Evolutionary conservation across 2,888 invertebrate species (phyloP).

Genomic region (Drosophila putrida): DNA sequence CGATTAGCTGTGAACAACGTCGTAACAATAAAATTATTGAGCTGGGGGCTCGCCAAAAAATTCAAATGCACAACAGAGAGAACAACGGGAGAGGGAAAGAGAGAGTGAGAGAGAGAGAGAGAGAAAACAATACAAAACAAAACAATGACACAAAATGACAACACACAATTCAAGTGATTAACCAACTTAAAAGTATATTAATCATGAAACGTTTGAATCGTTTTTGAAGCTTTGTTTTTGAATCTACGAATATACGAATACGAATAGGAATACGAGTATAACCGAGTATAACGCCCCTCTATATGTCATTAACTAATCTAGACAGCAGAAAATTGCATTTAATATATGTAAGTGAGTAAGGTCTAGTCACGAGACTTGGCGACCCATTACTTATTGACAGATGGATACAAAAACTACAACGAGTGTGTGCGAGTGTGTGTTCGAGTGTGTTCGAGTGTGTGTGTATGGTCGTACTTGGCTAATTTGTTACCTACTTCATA

Average conservation of each 20-base stretch:
- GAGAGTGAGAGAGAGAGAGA: too few species aligned
- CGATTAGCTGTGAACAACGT: neutral
- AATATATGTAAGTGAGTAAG: neutral
- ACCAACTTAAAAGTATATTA: neutral
- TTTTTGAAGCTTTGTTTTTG: neutral
- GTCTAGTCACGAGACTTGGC: conserved; percentile 1
- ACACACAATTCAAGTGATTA: neutral
- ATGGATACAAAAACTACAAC: neutral
- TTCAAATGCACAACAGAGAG: neutral
- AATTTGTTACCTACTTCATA: neutral
- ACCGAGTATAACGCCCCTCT: conserved; percentile 5
- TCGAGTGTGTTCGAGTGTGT: neutral
- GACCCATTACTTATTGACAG: neutral
- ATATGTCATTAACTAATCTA: neutral
- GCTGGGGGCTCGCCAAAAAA: neutral
- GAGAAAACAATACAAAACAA: too few species aligned
- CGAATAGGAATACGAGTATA: neutral
- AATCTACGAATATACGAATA: too few species aligned
- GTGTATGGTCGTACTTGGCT: neutral
- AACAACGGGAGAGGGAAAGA: neutral
- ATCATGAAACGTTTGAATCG: too few species aligned
- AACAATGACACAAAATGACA: neutral
- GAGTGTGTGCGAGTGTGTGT: neutral
- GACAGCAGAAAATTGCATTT: neutral
- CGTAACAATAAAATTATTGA: conserved; percentile 2